Evolutionary conservation across 2,888 invertebrate species (phyloP).

Genomic region (Platynereis dumerilii): DNA sequence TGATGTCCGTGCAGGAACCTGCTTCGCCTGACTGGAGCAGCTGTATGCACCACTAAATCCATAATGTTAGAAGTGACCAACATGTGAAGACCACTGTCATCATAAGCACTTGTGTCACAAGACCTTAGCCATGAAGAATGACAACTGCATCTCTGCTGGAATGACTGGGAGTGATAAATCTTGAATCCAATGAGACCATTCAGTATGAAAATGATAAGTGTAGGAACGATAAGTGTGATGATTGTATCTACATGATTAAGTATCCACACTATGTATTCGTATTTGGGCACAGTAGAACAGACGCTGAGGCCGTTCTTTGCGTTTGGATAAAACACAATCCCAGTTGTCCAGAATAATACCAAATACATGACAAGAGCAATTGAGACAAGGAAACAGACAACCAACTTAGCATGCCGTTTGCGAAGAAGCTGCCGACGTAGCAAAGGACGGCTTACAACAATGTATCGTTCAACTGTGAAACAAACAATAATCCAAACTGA

Average conservation of each 20-base stretch:
- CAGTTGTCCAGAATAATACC: neutral
- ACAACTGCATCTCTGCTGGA: neutral
- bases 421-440: slow-evolving; percentile 17
- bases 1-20: too few relatives aligned
- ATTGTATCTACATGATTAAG: slow-evolving; percentile 1
- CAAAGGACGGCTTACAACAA: slow-evolving; percentile 44
- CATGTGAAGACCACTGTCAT: neutral
- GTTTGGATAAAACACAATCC: neutral
- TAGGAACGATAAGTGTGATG: neutral
- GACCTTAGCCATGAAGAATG: neutral
- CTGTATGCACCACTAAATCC: neutral
- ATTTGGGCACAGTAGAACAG: neutral
- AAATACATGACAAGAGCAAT: neutral
- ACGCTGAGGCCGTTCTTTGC: too few relatives aligned
- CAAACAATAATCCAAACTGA: slow-evolving; percentile 32
- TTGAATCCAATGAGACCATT: neutral
- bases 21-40: neutral
- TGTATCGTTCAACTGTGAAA: slow-evolving; percentile 44
- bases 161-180: neutral
- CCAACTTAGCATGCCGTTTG: neutral
- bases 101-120: neutral
- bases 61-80: neutral
- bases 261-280: neutral
- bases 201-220: neutral
- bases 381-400: neutral